Percentiles rank a stretch among this genome's conserved stretches.
These are phyloP conservation scores for Copidosoma floridanum DNA, from an alignment of 1,140 invertebrate genomes.

Conservation along the genomic window DNA sequence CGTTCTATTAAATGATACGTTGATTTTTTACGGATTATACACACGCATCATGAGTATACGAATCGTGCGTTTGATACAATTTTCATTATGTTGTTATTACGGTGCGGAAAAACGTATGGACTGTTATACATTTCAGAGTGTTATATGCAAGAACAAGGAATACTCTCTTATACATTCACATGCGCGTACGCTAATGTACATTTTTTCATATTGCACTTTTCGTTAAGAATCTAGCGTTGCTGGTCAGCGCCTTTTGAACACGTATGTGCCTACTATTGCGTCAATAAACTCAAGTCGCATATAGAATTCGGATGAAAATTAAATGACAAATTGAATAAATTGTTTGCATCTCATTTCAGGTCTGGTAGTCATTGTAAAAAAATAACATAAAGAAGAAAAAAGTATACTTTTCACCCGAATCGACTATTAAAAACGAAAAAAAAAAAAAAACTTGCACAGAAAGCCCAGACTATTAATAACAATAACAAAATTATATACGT, in stretches of 20 bases:
- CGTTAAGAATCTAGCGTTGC: slow-evolving; percentile 13
- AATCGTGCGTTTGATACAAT: slow-evolving; percentile 2
- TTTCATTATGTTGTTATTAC: slow-evolving; percentile 2
- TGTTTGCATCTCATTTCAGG: too few species aligned
- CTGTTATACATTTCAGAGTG: too few species aligned
- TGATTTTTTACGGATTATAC: slow-evolving; percentile 10
- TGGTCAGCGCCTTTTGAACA: slow-evolving; percentile 5
- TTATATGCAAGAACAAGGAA: background rate
- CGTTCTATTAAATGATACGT: slow-evolving; percentile 18
- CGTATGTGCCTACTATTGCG: slow-evolving; percentile 15
- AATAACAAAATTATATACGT: too few species aligned
- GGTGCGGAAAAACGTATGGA: background rate
- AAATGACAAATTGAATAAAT: background rate
- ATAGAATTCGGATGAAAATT: slow-evolving; percentile 14
- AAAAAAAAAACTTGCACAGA: too few species aligned
- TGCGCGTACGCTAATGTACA: slow-evolving; percentile 6
- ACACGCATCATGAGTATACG: slow-evolving; percentile 10
- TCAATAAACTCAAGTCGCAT: slow-evolving; percentile 13
- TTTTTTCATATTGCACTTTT: slow-evolving; percentile 25
- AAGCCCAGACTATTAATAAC: too few species aligned
- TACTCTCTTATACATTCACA: background rate
- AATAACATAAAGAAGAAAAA: too few species aligned
- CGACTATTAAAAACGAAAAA: too few species aligned
- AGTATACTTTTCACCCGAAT: too few species aligned
- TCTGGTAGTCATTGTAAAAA: too few species aligned